Conservation (phyloP, 2,888 invertebrate species). For the Ormia ochracea region DNA sequence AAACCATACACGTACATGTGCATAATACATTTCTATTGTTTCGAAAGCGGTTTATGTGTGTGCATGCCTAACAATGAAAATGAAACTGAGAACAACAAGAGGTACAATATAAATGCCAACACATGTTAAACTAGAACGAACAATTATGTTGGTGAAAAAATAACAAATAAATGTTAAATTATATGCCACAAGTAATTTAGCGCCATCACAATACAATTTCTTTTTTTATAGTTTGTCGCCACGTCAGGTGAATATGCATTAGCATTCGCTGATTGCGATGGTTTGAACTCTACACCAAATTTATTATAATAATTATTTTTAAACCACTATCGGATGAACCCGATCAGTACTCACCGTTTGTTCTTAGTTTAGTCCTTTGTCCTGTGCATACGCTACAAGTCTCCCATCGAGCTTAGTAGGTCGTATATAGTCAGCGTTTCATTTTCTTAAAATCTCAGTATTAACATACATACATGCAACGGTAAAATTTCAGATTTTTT, state of each 20-base stretch:
- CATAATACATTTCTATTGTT: neutral
- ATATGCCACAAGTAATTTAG: conserved; percentile 51
- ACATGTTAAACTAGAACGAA: conserved; percentile 3
- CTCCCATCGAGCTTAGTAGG: too few relatives aligned
- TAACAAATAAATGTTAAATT: conserved; percentile 11
- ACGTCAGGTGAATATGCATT: conserved; percentile 17
- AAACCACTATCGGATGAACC: too few relatives aligned
- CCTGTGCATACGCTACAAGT: too few relatives aligned
- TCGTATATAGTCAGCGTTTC: too few relatives aligned
- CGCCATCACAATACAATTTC: conserved; percentile 37
- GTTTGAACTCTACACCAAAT: neutral
- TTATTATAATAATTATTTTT: too few relatives aligned
- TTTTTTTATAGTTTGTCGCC: neutral
- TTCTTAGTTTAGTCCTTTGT: too few relatives aligned
- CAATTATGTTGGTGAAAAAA: neutral
- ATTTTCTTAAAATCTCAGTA: too few relatives aligned
- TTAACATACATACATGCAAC: too few relatives aligned
- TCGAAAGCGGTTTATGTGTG: conserved; percentile 16
- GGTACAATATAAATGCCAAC: neutral
- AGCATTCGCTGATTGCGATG: neutral
- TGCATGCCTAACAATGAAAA: conserved; percentile 29
- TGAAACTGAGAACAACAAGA: conserved; percentile 5
- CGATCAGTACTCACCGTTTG: too few relatives aligned
- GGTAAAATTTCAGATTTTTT: too few relatives aligned
- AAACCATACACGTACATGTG: neutral